A percentile compares a stretch with the other conserved stretches of the same genome.
Conservation (phyloP, 2,113 vertebrate genomes). For the Lycocorax pyrrhopterus region DNA sequence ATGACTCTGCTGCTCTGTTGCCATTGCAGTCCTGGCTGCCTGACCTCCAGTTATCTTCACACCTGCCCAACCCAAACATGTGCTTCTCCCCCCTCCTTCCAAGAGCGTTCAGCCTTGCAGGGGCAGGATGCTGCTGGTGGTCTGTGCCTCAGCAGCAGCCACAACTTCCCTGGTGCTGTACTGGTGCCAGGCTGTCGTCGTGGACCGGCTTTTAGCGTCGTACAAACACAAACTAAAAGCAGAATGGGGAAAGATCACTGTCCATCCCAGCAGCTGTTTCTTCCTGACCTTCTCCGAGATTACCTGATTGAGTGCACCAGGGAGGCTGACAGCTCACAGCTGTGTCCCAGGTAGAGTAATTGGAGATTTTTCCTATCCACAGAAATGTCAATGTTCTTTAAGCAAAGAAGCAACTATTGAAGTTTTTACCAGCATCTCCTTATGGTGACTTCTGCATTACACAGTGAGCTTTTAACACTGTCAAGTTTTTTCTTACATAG, state of each 20-base stretch:
- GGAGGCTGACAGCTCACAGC: neutral
- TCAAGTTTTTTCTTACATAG: neutral
- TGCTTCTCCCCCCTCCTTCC: neutral
- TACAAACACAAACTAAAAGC: neutral
- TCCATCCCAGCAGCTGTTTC: neutral
- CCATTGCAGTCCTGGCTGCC: neutral
- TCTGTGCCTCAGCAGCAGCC: neutral
- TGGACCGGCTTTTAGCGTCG: neutral
- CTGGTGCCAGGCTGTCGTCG: accelerated
- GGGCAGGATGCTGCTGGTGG: neutral
- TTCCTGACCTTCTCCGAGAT: neutral
- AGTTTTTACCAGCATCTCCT: neutral
- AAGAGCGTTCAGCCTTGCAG: neutral
- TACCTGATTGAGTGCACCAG: neutral
- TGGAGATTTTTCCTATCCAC: neutral
- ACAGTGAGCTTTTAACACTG: neutral
- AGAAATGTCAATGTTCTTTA: neutral
- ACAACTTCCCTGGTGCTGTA: neutral
- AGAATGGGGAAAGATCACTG: accelerated
- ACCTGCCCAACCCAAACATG: neutral
- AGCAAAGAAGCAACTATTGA: neutral
- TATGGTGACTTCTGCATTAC: neutral
- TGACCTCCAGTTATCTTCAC: neutral
- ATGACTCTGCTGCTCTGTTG: neutral
- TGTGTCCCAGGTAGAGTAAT: neutral